Evolutionary conservation across 30 jellyfish, hydroid and myxozoan species (phyloP).

Genomic region (Turritopsis rubra): DNA sequence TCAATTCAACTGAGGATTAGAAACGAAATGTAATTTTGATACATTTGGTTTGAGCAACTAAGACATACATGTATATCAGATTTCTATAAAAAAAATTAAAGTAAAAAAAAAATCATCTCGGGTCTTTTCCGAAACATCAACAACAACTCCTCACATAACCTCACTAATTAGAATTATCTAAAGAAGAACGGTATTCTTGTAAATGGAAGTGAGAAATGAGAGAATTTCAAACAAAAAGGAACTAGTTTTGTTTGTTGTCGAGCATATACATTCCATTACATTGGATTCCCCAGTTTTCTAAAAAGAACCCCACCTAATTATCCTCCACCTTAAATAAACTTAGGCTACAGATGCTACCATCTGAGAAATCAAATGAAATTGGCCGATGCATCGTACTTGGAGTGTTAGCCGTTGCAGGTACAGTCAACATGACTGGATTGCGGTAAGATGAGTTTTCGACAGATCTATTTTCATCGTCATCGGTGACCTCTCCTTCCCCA

Average conservation of each 20-base stretch:
- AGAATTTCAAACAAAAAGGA: too few species aligned
- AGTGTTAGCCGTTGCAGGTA: background rate
- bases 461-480: background rate
- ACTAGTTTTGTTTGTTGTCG: too few species aligned
- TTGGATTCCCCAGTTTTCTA: too few species aligned
- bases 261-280: too few species aligned
- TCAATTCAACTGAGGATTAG: background rate
- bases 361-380: conserved; percentile 11
- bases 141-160: too few species aligned
- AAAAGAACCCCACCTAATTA: background rate
- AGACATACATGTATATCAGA: too few species aligned
- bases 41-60: background rate
- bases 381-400: conserved; percentile 11
- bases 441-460: background rate
- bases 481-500: background rate
- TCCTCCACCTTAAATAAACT: background rate
- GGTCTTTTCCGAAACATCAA: too few species aligned
- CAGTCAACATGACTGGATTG: background rate
- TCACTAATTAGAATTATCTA: too few species aligned
- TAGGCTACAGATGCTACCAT: background rate
- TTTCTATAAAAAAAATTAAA: too few species aligned
- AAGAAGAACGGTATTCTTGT: too few species aligned
- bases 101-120: too few species aligned
- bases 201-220: too few species aligned
- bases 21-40: background rate